Base-by-base conservation (phyloP, 2,888 invertebrate species). In the Eugnorisma glareosa region DNA sequence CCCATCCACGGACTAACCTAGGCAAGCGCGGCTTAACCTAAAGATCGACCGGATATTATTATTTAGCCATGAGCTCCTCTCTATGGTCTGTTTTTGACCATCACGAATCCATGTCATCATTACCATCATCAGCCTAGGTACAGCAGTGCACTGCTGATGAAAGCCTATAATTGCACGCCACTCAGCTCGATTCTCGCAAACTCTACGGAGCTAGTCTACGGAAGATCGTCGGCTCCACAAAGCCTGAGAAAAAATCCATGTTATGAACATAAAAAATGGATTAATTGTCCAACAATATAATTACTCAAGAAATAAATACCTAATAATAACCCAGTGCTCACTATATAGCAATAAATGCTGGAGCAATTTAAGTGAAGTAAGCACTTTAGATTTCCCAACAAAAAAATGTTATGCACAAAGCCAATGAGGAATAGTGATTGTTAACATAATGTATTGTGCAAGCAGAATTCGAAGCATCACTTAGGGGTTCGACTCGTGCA, bases 391-490 rank as follows among this genome's bases (percentile, higher is more conserved):
- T 73, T 40, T 11, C 18, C 37, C 18, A 40, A 51, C 24, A 31
- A 31, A 51, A 45, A 69, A 40, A 13, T n/a, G 13, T 2, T n/a
- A 18, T 43, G n/a, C 24, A 31, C 51, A 40, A 71, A 31, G 24
- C 7, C 64, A 51, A 59, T 51, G 45, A 67, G 31, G 54, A 81
- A 67, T 40, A 59, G 15, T n/a, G 37, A 37, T 40, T 64, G 37
- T 64, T 10, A 10, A 64, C 37, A 40, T 37, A 37, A 63, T 57
- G 10, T 6, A 79, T 31, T 79, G 54, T 73, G 67, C 51, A 67
- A 61, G 43, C 45, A 63, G 54, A 67, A 79, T 74, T 67, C 35
- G 35, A 51, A 73, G 24, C 31, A 63, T 15, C 28, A 43, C 48
- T 28, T 40, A 71, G 24, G 40, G 2, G 40, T 40, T 40, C 13